Conservation (phyloP, 92 coral and sea anemone species). For the Scolanthus callimorphus region DNA sequence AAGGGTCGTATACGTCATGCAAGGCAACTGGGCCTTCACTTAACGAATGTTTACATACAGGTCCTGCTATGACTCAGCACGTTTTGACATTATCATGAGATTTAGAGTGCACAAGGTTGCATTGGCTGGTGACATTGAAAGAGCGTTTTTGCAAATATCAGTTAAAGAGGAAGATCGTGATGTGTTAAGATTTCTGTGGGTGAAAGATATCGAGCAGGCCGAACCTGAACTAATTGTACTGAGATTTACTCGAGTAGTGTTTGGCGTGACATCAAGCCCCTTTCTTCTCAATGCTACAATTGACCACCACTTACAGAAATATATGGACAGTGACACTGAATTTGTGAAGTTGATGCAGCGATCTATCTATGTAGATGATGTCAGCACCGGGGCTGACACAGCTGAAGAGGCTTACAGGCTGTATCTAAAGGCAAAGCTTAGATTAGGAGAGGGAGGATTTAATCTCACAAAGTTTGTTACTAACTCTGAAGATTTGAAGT, state of each 20-base stretch:
- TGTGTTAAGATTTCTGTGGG: constrained; percentile 13
- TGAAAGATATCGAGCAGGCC: neutral
- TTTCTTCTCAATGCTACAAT: constrained; percentile 35
- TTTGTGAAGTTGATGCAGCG: constrained; percentile 27
- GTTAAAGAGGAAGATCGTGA: constrained; percentile 20
- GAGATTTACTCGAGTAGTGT: constrained; percentile 28
- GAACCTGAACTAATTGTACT: constrained; percentile 8
- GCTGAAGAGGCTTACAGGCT: neutral
- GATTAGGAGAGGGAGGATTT: too few species aligned
- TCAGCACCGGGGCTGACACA: constrained; percentile 2
- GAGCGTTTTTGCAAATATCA: constrained; percentile 13
- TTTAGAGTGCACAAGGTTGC: constrained; percentile 12
- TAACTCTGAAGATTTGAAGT: too few species aligned
- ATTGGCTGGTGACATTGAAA: constrained; percentile 19
- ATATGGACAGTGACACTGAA: constrained; percentile 15
- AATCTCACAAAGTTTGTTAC: too few species aligned
- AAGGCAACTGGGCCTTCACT: constrained; percentile 11
- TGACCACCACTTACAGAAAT: constrained; percentile 14
- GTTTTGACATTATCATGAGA: constrained; percentile 19
- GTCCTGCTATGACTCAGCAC: constrained; percentile 15
- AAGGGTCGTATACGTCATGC: constrained; percentile 38
- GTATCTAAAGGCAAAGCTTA: neutral
- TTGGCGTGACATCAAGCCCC: constrained; percentile 33
- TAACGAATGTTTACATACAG: constrained; percentile 37
- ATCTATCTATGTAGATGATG: constrained; percentile 38